Base-by-base conservation (phyloP, 2,888 invertebrate species). In the Chymomyza amoena region DNA sequence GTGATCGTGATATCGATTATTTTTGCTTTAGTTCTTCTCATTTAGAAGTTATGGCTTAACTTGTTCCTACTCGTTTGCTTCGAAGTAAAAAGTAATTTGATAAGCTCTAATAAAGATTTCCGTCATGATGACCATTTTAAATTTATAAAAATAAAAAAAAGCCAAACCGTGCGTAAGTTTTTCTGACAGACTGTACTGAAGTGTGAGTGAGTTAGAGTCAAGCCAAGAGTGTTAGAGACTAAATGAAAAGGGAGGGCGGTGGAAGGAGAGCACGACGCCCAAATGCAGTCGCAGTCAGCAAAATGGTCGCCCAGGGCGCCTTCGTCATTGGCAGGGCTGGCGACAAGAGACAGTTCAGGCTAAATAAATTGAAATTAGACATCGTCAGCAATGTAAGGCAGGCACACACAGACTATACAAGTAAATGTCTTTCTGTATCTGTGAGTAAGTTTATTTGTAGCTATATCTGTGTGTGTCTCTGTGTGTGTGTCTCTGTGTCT, bases 341-440 rank as follows among this genome's bases (percentile, higher is more conserved):
- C 39, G 13, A 45, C 39, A 45, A 45, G 39, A 83, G 77, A 75
- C 52, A 67, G 57, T 28, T 25, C 25, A 82, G 85, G 87, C 77
- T 82, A 80, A 74, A 83, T 87, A 83, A 83, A 87, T 83, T 84
- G 87, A 83, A 83, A 83, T 87, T 82, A 83, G 77, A 78, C 85
- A 73, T 77, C 80, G 83, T 87, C 83, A 83, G 87, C 83, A 83
- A 69, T 16, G 54, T 20, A 16, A 18, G 61, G 70, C 66, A 67
- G 72, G 61, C 77, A 69, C 69, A 73, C 70, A 69, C 69, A 73
- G 70, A 39, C 39, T 56, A 20, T 20, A 25, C 25, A 56, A 18
- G 57, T 57, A 13, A 25, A 28, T 63, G 63, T 52, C 20, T 63
- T 9, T 64, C 25, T 25, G 50, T 32, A 18, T 36, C 15, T 45